A percentile compares a stretch with the other conserved stretches of the same genome.
Evolutionary conservation across 2,888 invertebrate genomes (phyloP).

Genomic region (Eupithecia tripunctaria): DNA sequence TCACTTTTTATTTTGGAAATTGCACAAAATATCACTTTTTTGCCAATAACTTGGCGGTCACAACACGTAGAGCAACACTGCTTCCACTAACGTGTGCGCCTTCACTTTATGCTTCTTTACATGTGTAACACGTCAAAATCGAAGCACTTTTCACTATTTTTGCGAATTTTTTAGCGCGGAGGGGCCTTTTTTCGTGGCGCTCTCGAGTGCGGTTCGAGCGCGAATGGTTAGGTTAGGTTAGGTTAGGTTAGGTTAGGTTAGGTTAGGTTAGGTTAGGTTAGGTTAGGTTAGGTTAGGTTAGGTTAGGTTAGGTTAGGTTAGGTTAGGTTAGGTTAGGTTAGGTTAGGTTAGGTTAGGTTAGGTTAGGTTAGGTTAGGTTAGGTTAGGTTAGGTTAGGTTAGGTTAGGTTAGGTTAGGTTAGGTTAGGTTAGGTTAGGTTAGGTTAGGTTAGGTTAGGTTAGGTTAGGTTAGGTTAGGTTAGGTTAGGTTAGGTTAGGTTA

Average conservation of each 20-base stretch:
- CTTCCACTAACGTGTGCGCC: too few relatives aligned
- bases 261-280: constrained; percentile 33
- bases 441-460: constrained; percentile 41
- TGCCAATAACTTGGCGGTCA: too few relatives aligned
- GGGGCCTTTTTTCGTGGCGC: too few relatives aligned
- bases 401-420: constrained; percentile 3
- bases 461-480: constrained; percentile 49
- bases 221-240: too few relatives aligned
- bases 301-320: constrained; percentile 38
- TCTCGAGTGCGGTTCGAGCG: too few relatives aligned
- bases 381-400: constrained; percentile 40
- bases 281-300: constrained; percentile 37
- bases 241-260: constrained; percentile 32
- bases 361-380: constrained; percentile 47
- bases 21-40: too few relatives aligned
- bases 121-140: too few relatives aligned
- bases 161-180: too few relatives aligned
- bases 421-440: constrained; percentile 13
- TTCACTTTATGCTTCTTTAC: too few relatives aligned
- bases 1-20: too few relatives aligned
- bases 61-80: too few relatives aligned
- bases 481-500: constrained; percentile 53
- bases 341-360: constrained; percentile 31
- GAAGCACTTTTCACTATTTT: too few relatives aligned
- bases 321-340: constrained; percentile 33